A percentile compares a stretch with the other conserved stretches of the same genome.
These are phyloP conservation scores for Gila robusta DNA, from an alignment of 2,797 vertebrate species.

Conservation along the genomic window DNA sequence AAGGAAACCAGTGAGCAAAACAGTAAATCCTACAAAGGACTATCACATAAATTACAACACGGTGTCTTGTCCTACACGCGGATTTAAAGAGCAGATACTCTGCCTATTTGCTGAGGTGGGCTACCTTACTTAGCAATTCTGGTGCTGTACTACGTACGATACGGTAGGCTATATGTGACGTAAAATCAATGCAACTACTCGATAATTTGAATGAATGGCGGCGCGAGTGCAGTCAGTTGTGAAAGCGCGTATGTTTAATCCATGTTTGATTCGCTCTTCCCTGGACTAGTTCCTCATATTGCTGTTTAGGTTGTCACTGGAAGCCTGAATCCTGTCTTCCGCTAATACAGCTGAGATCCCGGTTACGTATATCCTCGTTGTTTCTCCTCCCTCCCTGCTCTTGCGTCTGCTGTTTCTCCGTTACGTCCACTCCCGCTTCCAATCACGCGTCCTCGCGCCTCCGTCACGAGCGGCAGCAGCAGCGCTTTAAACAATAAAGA, in stretches of 20 bases:
- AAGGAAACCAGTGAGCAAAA: slow-evolving; percentile 32
- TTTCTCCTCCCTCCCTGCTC: slow-evolving; percentile 73
- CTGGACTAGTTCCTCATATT: slow-evolving; percentile 56
- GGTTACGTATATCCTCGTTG: slow-evolving; percentile 69
- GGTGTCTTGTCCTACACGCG: neutral
- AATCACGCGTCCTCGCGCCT: slow-evolving; percentile 64
- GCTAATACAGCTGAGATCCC: slow-evolving; percentile 72
- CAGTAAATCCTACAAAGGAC: slow-evolving; percentile 21
- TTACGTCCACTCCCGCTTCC: slow-evolving; percentile 75
- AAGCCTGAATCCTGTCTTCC: slow-evolving; percentile 74
- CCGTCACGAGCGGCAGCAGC: slow-evolving; percentile 76
- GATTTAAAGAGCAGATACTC: slow-evolving; percentile 30
- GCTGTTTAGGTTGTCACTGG: slow-evolving; percentile 60
- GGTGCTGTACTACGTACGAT: neutral
- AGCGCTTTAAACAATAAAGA: slow-evolving; percentile 66
- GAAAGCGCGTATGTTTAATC: slow-evolving; percentile 52
- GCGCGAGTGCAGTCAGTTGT: slow-evolving; percentile 4
- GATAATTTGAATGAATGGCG: slow-evolving; percentile 19
- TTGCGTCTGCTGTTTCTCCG: slow-evolving; percentile 78
- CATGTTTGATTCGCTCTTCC: slow-evolving; percentile 55
- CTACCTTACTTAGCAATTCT: slow-evolving; percentile 40
- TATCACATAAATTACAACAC: slow-evolving; percentile 32
- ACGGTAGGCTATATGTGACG: neutral
- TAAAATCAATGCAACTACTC: slow-evolving; percentile 19
- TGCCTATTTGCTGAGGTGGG: slow-evolving; percentile 1